phyloP scores from a whole-genome alignment of 2,888 invertebrate species.

The Molanna angustata region DNA sequence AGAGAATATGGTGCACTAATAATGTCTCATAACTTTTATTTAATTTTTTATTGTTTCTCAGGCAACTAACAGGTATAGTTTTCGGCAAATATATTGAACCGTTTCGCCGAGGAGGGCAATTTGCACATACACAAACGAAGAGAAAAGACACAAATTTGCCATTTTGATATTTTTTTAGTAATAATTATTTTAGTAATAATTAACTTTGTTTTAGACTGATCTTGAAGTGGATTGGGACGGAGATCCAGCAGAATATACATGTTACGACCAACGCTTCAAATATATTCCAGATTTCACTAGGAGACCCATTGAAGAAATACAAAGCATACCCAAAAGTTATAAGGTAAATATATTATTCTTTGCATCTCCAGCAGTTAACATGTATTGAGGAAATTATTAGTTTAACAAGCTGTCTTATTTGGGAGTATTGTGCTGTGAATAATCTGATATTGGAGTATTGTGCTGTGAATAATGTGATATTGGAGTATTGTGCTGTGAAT shows the following conservation, averaged over 20 bases:
- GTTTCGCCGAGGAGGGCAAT: neutral
- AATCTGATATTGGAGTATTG: neutral
- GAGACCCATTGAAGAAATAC: constrained; percentile 50
- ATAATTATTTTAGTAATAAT: neutral
- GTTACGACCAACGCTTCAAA: constrained; percentile 50
- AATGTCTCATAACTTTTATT: no score
- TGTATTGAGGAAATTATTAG: neutral
- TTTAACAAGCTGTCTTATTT: neutral
- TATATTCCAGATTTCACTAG: constrained; percentile 48
- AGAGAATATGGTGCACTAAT: no score
- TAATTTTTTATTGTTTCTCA: neutral
- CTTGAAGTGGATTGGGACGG: constrained; percentile 29
- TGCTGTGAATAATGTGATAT: neutral
- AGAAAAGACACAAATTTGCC: no score
- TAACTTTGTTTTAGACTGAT: constrained; percentile 14
- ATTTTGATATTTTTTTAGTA: neutral
- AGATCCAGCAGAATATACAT: constrained; percentile 49
- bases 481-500: neutral
- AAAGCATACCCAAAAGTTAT: constrained; percentile 57
- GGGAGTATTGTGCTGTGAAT: neutral
- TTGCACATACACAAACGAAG: no score
- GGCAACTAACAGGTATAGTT: no score
- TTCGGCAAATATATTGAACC: neutral
- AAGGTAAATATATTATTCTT: constrained; percentile 41
- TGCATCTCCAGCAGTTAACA: neutral